Evolutionary conservation across 2,113 vertebrate species (phyloP).

Genomic region (Garra rufa): DNA sequence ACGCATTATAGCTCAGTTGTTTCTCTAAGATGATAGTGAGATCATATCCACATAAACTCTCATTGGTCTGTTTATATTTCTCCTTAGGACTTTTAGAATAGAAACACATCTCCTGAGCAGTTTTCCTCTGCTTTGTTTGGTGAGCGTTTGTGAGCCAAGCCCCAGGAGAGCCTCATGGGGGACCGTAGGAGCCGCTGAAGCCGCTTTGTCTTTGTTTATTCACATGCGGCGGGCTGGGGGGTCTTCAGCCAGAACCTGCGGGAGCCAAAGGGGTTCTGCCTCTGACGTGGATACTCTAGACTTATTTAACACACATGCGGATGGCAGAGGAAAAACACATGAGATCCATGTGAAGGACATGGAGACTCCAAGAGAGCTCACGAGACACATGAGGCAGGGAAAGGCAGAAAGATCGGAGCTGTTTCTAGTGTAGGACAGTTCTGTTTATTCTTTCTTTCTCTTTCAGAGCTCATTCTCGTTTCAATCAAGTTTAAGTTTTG

Average conservation of each 20-base stretch:
- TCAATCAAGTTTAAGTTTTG: no score
- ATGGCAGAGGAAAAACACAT: neutral
- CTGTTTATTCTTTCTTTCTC: neutral
- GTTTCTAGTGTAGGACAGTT: neutral
- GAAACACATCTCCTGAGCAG: neutral
- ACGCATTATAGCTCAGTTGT: neutral
- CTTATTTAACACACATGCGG: constrained; percentile 29
- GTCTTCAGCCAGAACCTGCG: constrained; percentile 11
- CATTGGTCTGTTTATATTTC: neutral
- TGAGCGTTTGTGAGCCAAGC: constrained; percentile 56
- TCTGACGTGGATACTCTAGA: constrained; percentile 5
- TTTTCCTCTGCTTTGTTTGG: constrained; percentile 48
- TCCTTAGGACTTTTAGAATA: neutral
- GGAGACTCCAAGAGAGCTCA: neutral
- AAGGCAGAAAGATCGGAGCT: neutral
- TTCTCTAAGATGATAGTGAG: neutral
- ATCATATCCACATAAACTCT: no score
- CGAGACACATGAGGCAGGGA: neutral
- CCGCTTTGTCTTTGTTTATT: constrained; percentile 45
- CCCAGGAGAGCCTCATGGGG: constrained; percentile 54
- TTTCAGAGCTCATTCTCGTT: neutral
- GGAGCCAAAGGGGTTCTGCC: neutral
- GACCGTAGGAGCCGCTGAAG: constrained; percentile 48
- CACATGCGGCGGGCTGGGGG: constrained; percentile 48
- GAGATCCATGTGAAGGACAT: neutral